Evolutionary conservation across 2,888 invertebrate genomes (phyloP).

Genomic region (Spicauda simplicius): DNA sequence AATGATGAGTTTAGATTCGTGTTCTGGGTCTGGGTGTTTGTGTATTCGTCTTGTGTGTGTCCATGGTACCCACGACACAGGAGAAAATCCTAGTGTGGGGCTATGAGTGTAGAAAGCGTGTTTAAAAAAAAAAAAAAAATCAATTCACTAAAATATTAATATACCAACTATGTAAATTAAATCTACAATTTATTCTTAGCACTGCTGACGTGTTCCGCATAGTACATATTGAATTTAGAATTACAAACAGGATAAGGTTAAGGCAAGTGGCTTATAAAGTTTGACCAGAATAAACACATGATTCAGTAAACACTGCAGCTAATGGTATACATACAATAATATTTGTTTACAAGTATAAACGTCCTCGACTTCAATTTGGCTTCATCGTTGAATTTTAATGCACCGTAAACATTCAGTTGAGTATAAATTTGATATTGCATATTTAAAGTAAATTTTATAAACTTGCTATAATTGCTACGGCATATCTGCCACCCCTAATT

Average conservation of each 20-base stretch:
- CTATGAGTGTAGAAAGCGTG: too few species aligned
- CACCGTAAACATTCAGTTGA: conserved; percentile 1
- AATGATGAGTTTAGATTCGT: too few species aligned
- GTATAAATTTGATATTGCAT: background rate
- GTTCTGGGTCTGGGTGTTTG: too few species aligned
- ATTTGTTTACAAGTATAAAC: conserved; percentile 29
- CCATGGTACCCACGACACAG: too few species aligned
- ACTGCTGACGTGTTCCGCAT: background rate
- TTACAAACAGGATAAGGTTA: conserved; percentile 25
- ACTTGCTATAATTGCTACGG: too few species aligned
- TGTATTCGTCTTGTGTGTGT: too few species aligned
- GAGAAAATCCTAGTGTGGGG: too few species aligned
- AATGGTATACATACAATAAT: conserved; percentile 25
- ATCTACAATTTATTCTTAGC: background rate
- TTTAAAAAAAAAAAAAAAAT: too few species aligned
- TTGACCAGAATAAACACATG: conserved; percentile 31
- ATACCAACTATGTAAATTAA: background rate
- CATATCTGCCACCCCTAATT: too few species aligned
- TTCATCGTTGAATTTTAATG: conserved; percentile 9
- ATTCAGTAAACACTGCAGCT: conserved; percentile 26
- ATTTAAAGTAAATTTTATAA: background rate
- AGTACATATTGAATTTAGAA: conserved; percentile 17
- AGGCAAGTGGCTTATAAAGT: conserved; percentile 25
- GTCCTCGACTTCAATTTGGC: conserved; percentile 19
- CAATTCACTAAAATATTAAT: background rate